Conservation (phyloP, 2,113 vertebrate genomes). For the Ictidomys tridecemlineatus region DNA sequence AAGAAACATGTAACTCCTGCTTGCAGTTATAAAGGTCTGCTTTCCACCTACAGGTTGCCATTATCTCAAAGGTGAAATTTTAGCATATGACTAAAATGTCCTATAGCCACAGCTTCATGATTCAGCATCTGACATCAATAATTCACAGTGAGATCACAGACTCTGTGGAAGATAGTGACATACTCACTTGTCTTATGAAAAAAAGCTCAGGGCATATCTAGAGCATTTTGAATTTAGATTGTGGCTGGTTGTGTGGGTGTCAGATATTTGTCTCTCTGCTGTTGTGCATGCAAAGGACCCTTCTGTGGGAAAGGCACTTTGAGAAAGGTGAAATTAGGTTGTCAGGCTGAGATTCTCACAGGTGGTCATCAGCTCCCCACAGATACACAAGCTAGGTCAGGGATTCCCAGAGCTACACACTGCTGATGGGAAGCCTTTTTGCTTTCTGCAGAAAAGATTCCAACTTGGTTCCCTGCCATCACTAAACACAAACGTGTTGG, state of each 20-base stretch:
- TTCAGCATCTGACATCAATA: slow-evolving; percentile 74
- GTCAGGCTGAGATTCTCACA: neutral
- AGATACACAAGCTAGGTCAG: neutral
- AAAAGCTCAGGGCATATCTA: slow-evolving; percentile 20
- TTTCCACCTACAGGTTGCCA: slow-evolving; percentile 58
- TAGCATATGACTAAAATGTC: slow-evolving; percentile 72
- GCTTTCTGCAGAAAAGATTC: slow-evolving; percentile 62
- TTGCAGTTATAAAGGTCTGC: slow-evolving; percentile 49
- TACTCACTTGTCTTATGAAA: slow-evolving; percentile 35
- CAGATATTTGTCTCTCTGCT: slow-evolving; percentile 43
- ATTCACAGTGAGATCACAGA: slow-evolving; percentile 73
- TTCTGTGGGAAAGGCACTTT: neutral
- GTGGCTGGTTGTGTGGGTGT: slow-evolving; percentile 5
- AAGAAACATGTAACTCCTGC: slow-evolving; percentile 50
- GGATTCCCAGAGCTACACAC: slow-evolving; percentile 4
- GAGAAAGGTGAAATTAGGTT: slow-evolving; percentile 33
- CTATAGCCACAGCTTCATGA: slow-evolving; percentile 66
- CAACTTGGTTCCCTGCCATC: slow-evolving; percentile 66
- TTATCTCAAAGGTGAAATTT: slow-evolving; percentile 77
- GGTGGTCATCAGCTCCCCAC: neutral
- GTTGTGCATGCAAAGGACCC: neutral
- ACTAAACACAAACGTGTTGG: slow-evolving; percentile 64
- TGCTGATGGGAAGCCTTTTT: slow-evolving; percentile 41
- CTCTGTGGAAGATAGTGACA: slow-evolving; percentile 58
- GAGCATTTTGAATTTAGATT: slow-evolving; percentile 50